These are phyloP conservation scores for Papilio helenus DNA, from an alignment of 1,140 invertebrate genomes.

Conservation along the genomic window DNA sequence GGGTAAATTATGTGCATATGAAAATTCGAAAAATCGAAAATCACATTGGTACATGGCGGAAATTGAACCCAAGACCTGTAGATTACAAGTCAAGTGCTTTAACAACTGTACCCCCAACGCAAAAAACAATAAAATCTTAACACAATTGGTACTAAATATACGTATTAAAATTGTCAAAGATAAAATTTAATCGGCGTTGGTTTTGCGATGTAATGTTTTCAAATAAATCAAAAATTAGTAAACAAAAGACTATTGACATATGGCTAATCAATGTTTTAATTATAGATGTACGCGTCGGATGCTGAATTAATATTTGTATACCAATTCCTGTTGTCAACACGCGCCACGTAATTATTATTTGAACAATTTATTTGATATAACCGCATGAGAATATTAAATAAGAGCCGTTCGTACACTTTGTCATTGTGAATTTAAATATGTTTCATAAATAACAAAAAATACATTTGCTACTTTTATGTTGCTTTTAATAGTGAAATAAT, in stretches of 20 bases:
- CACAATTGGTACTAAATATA: no score
- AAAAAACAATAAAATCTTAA: no score
- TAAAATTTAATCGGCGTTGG: no score
- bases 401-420: not conserved
- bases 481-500: not conserved
- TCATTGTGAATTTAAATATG: not conserved
- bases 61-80: no score
- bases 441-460: not conserved
- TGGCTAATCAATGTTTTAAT: constrained; percentile 24
- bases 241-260: not conserved
- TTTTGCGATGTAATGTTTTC: constrained; percentile 11
- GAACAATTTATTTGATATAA: constrained; percentile 27
- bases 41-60: no score
- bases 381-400: constrained; percentile 25
- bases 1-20: no score
- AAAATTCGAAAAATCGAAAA: no score
- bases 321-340: constrained; percentile 28
- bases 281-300: constrained; percentile 5
- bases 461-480: not conserved
- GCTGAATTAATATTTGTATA: constrained; percentile 29
- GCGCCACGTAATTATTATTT: constrained; percentile 31
- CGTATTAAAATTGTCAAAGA: no score
- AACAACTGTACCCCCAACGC: no score
- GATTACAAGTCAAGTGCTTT: no score
- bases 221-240: not conserved